phyloP scores from a whole-genome alignment of 2,113 vertebrate genomes.

The Centrocercus urophasianus region DNA sequence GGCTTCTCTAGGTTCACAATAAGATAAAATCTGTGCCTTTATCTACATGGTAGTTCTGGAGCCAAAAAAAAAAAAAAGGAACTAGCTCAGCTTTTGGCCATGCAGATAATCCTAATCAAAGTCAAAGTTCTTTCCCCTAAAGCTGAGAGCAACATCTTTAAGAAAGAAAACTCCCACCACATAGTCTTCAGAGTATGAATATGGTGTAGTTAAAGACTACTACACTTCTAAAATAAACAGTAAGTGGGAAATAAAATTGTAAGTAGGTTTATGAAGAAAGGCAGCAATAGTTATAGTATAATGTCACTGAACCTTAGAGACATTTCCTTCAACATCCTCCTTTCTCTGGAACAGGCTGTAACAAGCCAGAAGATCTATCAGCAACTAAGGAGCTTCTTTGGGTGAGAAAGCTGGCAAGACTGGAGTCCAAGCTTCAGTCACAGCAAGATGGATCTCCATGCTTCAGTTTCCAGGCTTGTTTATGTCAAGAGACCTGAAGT shows the following conservation, averaged over 20 bases:
- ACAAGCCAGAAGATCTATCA: neutral
- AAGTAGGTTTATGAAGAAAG: neutral
- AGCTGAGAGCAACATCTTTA: neutral
- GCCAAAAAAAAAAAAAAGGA: neutral
- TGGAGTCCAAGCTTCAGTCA: neutral
- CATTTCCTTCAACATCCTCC: neutral
- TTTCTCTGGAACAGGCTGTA: neutral
- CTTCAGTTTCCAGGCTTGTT: neutral
- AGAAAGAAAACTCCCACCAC: neutral
- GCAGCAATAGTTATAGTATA: neutral
- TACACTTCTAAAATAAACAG: neutral
- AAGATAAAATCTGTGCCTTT: neutral
- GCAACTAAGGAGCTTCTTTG: neutral
- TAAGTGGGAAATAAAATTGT: neutral
- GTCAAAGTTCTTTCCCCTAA: neutral
- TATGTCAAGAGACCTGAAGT: neutral
- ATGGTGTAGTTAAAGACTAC: neutral
- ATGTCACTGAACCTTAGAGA: neutral
- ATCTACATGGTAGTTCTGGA: neutral
- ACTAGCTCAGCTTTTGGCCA: neutral
- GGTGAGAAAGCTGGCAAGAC: neutral
- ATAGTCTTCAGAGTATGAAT: neutral
- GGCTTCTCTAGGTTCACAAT: neutral
- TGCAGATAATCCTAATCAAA: neutral
- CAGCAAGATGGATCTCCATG: neutral